phyloP scores from a whole-genome alignment of 2,888 invertebrate species.

The Noctua janthe region DNA sequence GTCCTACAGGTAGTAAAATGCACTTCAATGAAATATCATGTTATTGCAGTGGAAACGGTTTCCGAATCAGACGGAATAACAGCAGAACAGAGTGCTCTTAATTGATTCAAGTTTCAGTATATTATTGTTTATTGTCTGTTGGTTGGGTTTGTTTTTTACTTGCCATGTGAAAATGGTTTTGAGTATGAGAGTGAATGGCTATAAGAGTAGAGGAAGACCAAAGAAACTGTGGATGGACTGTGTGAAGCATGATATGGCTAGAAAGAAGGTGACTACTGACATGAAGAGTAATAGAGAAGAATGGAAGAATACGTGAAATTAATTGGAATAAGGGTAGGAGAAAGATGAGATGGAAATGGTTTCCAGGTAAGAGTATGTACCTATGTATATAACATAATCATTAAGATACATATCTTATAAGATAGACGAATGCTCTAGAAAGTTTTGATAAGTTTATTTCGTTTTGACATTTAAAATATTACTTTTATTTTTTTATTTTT shows the following conservation, averaged over 20 bases:
- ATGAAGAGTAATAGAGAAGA: background rate
- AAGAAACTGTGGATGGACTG: background rate
- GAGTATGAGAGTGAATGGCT: background rate
- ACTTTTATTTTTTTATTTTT: background rate
- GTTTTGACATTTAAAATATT: background rate
- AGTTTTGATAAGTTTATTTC: background rate
- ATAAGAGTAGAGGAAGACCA: background rate
- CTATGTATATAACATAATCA: background rate
- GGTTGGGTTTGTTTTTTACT: background rate
- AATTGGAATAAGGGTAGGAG: background rate
- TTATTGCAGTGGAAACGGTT: slow-evolving; percentile 38
- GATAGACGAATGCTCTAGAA: background rate
- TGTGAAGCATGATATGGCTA: background rate
- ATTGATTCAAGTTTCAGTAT: slow-evolving; percentile 72
- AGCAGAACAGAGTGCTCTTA: slow-evolving; percentile 59
- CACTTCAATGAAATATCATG: slow-evolving; percentile 36
- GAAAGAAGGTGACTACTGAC: background rate
- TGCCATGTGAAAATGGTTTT: background rate
- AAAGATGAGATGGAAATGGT: background rate
- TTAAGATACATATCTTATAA: background rate
- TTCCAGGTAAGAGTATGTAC: background rate
- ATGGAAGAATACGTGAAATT: background rate
- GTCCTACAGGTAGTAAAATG: slow-evolving; percentile 35
- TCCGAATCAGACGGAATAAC: slow-evolving; percentile 28
- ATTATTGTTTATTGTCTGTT: slow-evolving; percentile 56